Conservation (phyloP, 2,888 invertebrate species). For the Camptogramma bilineatum region DNA sequence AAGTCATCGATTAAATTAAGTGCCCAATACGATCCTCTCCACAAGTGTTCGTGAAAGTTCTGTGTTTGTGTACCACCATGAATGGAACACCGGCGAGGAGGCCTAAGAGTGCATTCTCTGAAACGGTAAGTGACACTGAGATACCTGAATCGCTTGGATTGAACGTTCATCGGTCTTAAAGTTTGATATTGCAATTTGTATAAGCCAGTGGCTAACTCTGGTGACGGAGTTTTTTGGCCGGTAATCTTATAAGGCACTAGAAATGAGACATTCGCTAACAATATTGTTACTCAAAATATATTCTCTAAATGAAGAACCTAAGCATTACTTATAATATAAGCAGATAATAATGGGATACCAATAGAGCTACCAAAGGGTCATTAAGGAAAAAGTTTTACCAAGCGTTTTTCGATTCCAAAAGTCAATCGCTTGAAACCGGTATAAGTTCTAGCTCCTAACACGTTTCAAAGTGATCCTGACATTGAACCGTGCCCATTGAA, state of each 20-base stretch:
- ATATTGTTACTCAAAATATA: no score
- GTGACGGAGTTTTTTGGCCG: no score
- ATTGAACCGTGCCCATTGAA: no score
- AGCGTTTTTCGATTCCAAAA: background rate
- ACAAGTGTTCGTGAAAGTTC: constrained; percentile 81
- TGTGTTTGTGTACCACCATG: constrained; percentile 74
- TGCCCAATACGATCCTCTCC: no score
- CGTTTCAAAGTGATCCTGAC: background rate
- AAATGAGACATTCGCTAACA: no score
- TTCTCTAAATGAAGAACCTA: no score
- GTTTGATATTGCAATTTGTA: background rate
- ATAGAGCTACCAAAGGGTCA: background rate
- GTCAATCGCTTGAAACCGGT: background rate
- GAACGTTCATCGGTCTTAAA: background rate
- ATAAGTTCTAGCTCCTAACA: background rate
- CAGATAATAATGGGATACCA: no score
- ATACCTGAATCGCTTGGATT: no score
- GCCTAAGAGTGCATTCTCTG: constrained; percentile 81
- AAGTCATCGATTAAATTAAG: constrained; percentile 79
- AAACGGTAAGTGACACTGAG: constrained; percentile 56
- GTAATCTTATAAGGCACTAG: no score
- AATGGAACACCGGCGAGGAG: constrained; percentile 80
- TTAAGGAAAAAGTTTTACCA: background rate
- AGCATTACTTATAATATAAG: no score
- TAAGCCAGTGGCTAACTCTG: no score